Evolutionary conservation across 1,140 invertebrate species (phyloP).

Genomic region (Coenobita brevimanus): DNA sequence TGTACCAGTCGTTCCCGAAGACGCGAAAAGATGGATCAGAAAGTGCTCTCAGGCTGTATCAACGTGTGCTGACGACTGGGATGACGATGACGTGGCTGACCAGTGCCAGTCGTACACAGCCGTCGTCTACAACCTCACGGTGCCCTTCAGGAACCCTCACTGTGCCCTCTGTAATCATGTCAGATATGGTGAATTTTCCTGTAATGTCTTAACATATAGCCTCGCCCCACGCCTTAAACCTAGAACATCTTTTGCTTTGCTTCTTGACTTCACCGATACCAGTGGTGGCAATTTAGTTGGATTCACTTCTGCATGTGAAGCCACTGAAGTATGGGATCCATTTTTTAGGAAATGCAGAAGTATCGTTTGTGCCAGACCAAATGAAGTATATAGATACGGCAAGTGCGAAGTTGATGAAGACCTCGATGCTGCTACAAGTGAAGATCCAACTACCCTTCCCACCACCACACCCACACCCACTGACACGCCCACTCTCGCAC

Average conservation of each 20-base stretch:
- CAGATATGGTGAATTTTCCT: slow-evolving; percentile 72
- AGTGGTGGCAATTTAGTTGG: slow-evolving; percentile 73
- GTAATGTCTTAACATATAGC: slow-evolving; percentile 17
- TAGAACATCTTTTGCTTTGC: slow-evolving; percentile 75
- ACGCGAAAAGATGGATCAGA: slow-evolving; percentile 70
- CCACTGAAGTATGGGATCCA: slow-evolving; percentile 76
- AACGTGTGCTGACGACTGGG: slow-evolving; percentile 72
- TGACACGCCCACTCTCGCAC: slow-evolving; percentile 5
- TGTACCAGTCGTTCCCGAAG: slow-evolving; percentile 71
- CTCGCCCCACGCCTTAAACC: neutral
- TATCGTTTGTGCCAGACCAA: slow-evolving; percentile 72
- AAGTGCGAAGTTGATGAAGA: slow-evolving; percentile 65
- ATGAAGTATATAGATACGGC: slow-evolving; percentile 67
- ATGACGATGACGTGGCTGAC: slow-evolving; percentile 69
- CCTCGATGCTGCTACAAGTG: slow-evolving; percentile 28
- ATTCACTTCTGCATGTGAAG: slow-evolving; percentile 71
- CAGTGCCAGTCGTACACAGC: slow-evolving; percentile 74
- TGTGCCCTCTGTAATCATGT: slow-evolving; percentile 78
- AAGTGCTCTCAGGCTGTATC: slow-evolving; percentile 70
- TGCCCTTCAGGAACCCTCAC: slow-evolving; percentile 76
- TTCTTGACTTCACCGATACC: slow-evolving; percentile 75
- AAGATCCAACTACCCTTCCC: neutral
- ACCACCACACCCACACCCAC: slow-evolving; percentile 38
- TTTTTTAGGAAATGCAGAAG: slow-evolving; percentile 75
- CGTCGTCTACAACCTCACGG: slow-evolving; percentile 71